A percentile compares a stretch with the other conserved stretches of the same genome.
Evolutionary conservation across 1,140 invertebrate species (phyloP).

Genomic region (Penaeus japonicus): DNA sequence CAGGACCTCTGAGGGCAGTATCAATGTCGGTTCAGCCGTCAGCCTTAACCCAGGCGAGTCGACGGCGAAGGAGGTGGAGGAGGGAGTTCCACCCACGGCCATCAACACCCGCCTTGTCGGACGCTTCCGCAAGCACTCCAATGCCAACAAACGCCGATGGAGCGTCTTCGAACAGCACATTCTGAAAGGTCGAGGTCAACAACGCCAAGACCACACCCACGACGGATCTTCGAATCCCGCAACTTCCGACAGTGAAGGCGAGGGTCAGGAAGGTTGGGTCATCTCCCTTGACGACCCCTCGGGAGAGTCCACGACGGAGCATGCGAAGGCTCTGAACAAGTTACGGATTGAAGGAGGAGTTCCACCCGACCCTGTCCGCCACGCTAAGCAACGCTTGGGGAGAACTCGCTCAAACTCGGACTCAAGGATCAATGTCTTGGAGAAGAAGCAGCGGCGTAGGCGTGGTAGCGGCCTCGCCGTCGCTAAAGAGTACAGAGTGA

Average conservation of each 20-base stretch:
- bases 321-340: neutral
- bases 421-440: neutral
- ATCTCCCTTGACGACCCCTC: neutral
- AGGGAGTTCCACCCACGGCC: neutral
- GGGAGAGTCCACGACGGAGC: neutral
- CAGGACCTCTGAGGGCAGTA: neutral
- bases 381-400: neutral
- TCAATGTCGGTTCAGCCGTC: neutral
- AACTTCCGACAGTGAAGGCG: neutral
- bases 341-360: too few species aligned
- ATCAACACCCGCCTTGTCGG: constrained; percentile 34
- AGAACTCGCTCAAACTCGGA: constrained; percentile 36
- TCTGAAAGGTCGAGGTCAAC: neutral
- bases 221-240: too few species aligned
- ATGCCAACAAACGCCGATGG: constrained; percentile 15
- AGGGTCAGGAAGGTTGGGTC: neutral
- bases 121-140: constrained; percentile 14
- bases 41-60: neutral
- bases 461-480: neutral
- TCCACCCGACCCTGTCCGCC: neutral
- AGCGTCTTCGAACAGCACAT: constrained; percentile 17
- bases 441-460: constrained; percentile 13
- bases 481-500: neutral
- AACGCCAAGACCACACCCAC: neutral
- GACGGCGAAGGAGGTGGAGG: neutral